Percentiles rank a stretch among this genome's conserved stretches.
Evolutionary conservation across 2,888 invertebrate genomes (phyloP).

Genomic region (Meganola albula): DNA sequence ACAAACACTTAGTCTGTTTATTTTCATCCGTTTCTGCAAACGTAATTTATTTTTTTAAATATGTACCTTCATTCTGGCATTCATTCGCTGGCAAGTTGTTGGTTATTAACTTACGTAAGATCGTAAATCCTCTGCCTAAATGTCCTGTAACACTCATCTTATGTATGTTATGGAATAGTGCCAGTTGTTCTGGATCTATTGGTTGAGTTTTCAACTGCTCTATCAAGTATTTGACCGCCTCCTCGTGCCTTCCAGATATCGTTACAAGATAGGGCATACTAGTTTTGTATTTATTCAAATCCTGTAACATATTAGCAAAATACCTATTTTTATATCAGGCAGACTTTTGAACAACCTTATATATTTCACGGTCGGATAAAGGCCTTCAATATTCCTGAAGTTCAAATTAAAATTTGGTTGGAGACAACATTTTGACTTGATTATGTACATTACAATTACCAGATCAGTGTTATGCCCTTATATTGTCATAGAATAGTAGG

Average conservation of each 20-base stretch:
- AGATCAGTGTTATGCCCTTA: no score
- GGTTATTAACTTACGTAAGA: slow-evolving; percentile 58
- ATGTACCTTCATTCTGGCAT: no score
- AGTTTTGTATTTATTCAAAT: slow-evolving; percentile 29
- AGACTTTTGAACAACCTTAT: no score
- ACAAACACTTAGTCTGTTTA: slow-evolving; percentile 38
- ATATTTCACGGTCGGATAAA: no score
- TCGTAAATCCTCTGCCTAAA: slow-evolving; percentile 77
- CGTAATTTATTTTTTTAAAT: not conserved
- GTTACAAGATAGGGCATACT: slow-evolving; percentile 67
- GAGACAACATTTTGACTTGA: no score
- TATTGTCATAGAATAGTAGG: no score
- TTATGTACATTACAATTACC: no score
- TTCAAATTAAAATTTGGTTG: no score
- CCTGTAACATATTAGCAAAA: slow-evolving; percentile 17
- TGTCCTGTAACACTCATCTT: slow-evolving; percentile 65
- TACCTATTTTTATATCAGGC: no score
- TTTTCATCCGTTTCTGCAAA: slow-evolving; percentile 32
- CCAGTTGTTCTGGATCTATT: slow-evolving; percentile 65
- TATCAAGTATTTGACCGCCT: slow-evolving; percentile 44
- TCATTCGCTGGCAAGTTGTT: no score
- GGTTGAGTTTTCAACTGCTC: slow-evolving; percentile 34
- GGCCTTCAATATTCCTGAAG: no score
- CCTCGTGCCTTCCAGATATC: slow-evolving; percentile 75
- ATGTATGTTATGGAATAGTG: slow-evolving; percentile 62